A percentile compares a stretch with the other conserved stretches of the same genome.
Evolutionary conservation across 2,888 invertebrate species (phyloP).

Genomic region (Drosophila neoperkinsi): DNA sequence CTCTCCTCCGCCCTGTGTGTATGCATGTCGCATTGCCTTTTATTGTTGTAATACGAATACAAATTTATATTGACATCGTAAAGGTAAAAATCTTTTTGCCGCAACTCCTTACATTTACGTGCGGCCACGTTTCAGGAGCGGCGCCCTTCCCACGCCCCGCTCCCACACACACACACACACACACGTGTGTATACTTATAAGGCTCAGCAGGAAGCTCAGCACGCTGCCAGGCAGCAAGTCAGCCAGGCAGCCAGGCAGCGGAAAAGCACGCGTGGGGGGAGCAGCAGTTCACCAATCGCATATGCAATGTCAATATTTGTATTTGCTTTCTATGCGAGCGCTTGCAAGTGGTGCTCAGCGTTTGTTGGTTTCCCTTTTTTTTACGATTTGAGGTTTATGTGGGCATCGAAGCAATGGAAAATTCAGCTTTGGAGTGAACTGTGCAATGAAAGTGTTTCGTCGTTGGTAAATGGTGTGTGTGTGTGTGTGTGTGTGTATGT

Average conservation of each 20-base stretch:
- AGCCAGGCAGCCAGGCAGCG: too few species aligned
- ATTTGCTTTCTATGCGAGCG: constrained; percentile 75
- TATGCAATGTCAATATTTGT: constrained; percentile 79
- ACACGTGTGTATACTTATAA: constrained; percentile 25
- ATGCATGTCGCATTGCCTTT: constrained; percentile 46
- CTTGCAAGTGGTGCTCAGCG: constrained; percentile 43
- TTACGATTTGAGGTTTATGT: constrained; percentile 70
- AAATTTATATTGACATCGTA: constrained; percentile 82
- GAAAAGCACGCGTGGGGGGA: not conserved
- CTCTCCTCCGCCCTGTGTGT: not conserved
- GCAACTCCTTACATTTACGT: constrained; percentile 64
- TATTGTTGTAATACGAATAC: constrained; percentile 82
- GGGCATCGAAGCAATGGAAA: constrained; percentile 48
- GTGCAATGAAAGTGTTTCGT: constrained; percentile 45
- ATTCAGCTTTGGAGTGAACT: constrained; percentile 9
- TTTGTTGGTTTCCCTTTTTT: constrained; percentile 57
- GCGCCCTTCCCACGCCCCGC: not conserved
- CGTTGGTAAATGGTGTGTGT: constrained; percentile 1
- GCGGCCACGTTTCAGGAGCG: constrained; percentile 19
- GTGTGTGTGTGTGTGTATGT: not conserved
- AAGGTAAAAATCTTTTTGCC: constrained; percentile 75
- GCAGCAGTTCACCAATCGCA: constrained; percentile 66
- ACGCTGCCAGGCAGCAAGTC: not conserved
- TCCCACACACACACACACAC: not conserved
- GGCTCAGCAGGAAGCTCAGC: constrained; percentile 43